phyloP scores from a whole-genome alignment of 2,888 invertebrate genomes.

The Tridacna crocea region DNA sequence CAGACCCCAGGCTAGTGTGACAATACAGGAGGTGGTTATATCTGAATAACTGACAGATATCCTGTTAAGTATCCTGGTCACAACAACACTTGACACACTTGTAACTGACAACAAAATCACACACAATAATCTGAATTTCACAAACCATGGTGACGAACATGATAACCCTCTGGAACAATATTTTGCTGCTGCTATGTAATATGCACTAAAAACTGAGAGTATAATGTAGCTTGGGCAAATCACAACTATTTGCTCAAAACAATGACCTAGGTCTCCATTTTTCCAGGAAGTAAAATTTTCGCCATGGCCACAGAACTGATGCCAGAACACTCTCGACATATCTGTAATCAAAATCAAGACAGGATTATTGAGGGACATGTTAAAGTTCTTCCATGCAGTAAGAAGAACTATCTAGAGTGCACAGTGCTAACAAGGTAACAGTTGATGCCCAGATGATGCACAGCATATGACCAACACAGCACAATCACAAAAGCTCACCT shows the following conservation, averaged over 20 bases:
- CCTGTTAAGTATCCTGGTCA: constrained; percentile 78
- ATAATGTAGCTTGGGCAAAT: constrained; percentile 89
- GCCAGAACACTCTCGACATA: constrained; percentile 69
- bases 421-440: too few species aligned
- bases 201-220: constrained; percentile 92
- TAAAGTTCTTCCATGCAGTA: too few species aligned
- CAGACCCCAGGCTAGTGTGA: constrained; percentile 92
- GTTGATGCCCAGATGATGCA: too few species aligned
- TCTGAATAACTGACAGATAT: constrained; percentile 87
- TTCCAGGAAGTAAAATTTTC: constrained; percentile 82
- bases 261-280: constrained; percentile 91
- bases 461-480: too few species aligned
- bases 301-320: constrained; percentile 77
- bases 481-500: too few species aligned
- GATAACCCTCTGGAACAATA: constrained; percentile 41
- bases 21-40: constrained; percentile 89
- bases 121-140: constrained; percentile 79
- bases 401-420: too few species aligned
- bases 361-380: too few species aligned
- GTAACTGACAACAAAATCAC: constrained; percentile 88
- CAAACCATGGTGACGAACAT: constrained; percentile 81
- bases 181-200: constrained; percentile 88
- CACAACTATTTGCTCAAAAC: constrained; percentile 93
- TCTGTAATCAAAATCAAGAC: not conserved
- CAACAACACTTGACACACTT: constrained; percentile 88